Conservation (phyloP, 2,797 vertebrate genomes). For the Calcarius lapponicus region DNA sequence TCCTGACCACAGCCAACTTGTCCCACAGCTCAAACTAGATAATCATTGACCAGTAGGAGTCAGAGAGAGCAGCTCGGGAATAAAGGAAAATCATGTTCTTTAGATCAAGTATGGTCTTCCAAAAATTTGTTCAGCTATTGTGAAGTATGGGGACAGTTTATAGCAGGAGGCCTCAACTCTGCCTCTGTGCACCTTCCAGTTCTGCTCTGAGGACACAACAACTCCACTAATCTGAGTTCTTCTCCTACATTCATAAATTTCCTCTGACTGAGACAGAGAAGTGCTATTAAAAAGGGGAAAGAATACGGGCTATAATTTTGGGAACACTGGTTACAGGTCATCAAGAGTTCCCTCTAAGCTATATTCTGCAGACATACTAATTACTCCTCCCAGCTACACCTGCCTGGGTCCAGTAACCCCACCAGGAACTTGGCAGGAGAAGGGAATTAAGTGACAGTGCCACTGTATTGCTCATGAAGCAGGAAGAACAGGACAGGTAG, state of each 20-base stretch:
- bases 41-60: background rate
- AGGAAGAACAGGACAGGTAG: background rate
- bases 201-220: background rate
- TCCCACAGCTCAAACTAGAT: background rate
- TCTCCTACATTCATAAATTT: background rate
- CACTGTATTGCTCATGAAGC: background rate
- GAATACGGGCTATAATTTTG: background rate
- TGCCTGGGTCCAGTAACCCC: background rate
- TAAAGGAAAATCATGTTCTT: background rate
- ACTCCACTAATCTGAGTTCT: background rate
- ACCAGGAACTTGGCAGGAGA: background rate
- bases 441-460: rapidly evolving
- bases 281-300: background rate
- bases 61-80: background rate
- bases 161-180: background rate
- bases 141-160: background rate
- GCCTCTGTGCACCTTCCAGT: background rate
- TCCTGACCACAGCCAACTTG: background rate
- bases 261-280: background rate
- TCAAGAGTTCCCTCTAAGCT: background rate
- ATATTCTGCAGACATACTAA: rapidly evolving
- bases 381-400: background rate
- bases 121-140: background rate
- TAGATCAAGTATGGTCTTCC: background rate
- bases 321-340: background rate